phyloP scores from a whole-genome alignment of 2,888 invertebrate genomes.

The Parthenolecanium corni region DNA sequence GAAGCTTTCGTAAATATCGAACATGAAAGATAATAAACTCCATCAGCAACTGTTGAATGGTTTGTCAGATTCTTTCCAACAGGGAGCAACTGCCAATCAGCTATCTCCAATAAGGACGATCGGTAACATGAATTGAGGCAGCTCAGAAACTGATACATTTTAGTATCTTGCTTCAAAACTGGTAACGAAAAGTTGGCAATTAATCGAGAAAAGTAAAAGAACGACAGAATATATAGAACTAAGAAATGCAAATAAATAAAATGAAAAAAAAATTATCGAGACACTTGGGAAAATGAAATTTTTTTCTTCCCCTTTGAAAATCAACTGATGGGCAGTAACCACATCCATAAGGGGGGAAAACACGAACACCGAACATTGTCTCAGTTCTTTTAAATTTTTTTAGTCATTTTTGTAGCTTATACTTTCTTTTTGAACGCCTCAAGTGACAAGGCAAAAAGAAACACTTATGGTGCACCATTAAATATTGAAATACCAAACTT shows the following conservation, averaged over 20 bases:
- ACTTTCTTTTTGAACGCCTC: too few relatives aligned
- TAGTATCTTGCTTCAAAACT: constrained; percentile 63
- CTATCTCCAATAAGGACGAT: constrained; percentile 55
- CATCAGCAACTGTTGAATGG: constrained; percentile 68
- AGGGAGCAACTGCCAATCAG: constrained; percentile 43
- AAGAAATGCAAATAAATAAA: background rate
- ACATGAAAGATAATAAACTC: constrained; percentile 71
- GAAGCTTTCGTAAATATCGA: constrained; percentile 65
- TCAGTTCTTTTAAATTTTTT: too few relatives aligned
- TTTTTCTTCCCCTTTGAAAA: too few relatives aligned
- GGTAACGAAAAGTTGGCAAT: constrained; percentile 33
- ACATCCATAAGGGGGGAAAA: too few relatives aligned
- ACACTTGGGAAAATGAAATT: too few relatives aligned
- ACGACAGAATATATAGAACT: background rate
- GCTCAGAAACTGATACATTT: constrained; percentile 71
- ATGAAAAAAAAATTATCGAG: too few relatives aligned
- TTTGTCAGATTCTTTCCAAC: constrained; percentile 43
- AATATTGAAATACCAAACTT: too few relatives aligned
- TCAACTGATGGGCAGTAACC: too few relatives aligned
- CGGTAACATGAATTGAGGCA: constrained; percentile 66
- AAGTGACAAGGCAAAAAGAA: too few relatives aligned
- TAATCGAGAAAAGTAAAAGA: constrained; percentile 4
- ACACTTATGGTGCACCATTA: too few relatives aligned
- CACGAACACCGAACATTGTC: too few relatives aligned
- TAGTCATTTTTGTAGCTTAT: too few relatives aligned